Evolutionary conservation across 2,888 invertebrate species (phyloP), one percentile per base, ranked within the genome.

Genomic region (Neoscelio sp.): DNA sequence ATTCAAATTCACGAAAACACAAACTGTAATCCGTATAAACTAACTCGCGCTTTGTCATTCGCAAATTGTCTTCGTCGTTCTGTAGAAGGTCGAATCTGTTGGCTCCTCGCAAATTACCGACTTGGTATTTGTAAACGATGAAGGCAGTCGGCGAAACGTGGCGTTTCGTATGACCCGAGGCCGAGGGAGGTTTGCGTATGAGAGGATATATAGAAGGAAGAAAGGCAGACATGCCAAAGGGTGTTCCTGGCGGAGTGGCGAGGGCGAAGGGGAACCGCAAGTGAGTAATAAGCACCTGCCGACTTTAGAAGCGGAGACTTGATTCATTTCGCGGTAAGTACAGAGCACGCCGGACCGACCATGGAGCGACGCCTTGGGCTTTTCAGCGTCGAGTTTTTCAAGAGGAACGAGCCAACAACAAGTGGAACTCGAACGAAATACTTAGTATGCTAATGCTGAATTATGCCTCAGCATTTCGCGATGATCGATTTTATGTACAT

Each of bases 311-410:
- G 83, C 87, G 83, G 85, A 82, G 87, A 87, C 87, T 89, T 90
- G 90, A 90, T 90, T 90, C 90, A 90, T 90, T 90, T 89, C 89
- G 86, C 87, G 87, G 87, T 89, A 89, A 90, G 90, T 90, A 89
- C 89, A 90, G 89, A 89, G 87, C 85, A 82, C 88, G 83, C 80
- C 84, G 74, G 82, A 80, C 84, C 78, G 83, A 74, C 85, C 80
- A 71, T 60, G 75, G 73, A 68, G 81, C 83, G 82, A 85, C 84
- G 88, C 88, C 88, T 86, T 82, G 80, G 86, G 87, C 85, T 82
- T 83, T 83, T 83, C 80, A 75, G 82, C 30, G 74, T 62, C 67
- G 58, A 75, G 74, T 64, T 60, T 62, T 67, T 40, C 50, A 70
- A 54, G 64, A 68, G 60, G 52, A 71, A 44, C 74, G 38, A 28